phyloP scores from a whole-genome alignment of 2,113 vertebrate genomes.

The Gnathonemus longibarbis region DNA sequence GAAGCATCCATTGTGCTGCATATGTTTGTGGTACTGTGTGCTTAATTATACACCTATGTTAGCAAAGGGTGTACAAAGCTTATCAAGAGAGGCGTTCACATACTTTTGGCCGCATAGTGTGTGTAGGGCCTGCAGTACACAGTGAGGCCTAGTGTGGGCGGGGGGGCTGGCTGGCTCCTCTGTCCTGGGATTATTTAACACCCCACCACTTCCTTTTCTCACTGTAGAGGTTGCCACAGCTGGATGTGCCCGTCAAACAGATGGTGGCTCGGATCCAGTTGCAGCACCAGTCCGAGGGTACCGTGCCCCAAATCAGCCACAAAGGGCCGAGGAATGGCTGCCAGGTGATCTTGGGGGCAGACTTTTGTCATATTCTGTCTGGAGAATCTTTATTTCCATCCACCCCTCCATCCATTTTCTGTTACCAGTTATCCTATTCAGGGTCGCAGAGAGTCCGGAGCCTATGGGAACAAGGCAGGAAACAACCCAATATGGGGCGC shows the following conservation, averaged over 20 bases:
- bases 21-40: not conserved
- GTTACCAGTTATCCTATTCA: not conserved
- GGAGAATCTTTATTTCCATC: not conserved
- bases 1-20: not conserved
- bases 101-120: not conserved
- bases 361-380: not conserved
- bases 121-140: slow-evolving; percentile 37
- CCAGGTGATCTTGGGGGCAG: slow-evolving; percentile 49
- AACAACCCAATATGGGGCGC: no score
- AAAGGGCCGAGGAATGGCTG: slow-evolving; percentile 58
- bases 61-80: not conserved
- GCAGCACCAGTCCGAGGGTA: slow-evolving; percentile 55
- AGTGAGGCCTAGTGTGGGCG: slow-evolving; percentile 13
- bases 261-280: slow-evolving; percentile 60
- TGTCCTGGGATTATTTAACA: not conserved
- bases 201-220: slow-evolving; percentile 11
- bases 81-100: not conserved
- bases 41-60: not conserved
- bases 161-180: not conserved
- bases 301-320: slow-evolving; percentile 66
- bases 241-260: slow-evolving; percentile 68
- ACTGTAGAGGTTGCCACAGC: slow-evolving; percentile 68
- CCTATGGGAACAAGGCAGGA: not conserved
- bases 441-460: not conserved
- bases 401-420: not conserved